phyloP scores from a whole-genome alignment of 2,797 vertebrate species.

The Australoheros facetus region DNA sequence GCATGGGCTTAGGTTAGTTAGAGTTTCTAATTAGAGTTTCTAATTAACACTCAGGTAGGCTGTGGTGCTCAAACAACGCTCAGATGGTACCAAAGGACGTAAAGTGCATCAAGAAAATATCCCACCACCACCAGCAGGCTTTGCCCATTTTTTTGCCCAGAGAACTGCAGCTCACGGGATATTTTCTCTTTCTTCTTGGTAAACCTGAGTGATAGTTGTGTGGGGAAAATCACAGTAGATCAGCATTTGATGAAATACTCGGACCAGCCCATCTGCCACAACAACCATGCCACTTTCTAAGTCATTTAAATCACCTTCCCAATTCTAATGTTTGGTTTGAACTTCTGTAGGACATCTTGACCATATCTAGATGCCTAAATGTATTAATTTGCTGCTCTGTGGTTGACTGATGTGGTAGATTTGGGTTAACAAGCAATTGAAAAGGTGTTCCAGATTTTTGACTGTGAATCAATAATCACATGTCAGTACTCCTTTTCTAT shows the following conservation, averaged over 20 bases:
- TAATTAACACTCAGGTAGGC: too few relatives aligned
- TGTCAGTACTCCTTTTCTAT: too few relatives aligned
- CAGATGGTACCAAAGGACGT: background rate
- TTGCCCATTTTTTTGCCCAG: background rate
- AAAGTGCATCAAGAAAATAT: background rate
- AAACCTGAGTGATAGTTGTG: background rate
- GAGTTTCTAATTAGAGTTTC: too few relatives aligned
- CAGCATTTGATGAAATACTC: background rate
- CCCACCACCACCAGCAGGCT: background rate
- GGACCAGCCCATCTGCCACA: background rate
- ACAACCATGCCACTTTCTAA: background rate
- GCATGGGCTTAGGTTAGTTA: too few relatives aligned
- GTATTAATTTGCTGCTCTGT: too few relatives aligned
- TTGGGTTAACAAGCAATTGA: too few relatives aligned
- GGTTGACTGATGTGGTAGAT: too few relatives aligned
- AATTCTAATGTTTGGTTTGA: background rate
- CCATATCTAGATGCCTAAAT: too few relatives aligned
- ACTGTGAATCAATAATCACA: too few relatives aligned
- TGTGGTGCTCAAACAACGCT: background rate
- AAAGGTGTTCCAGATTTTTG: too few relatives aligned
- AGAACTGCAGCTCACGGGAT: background rate
- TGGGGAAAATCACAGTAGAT: background rate
- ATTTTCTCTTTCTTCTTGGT: fast-evolving
- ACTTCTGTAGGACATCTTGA: background rate
- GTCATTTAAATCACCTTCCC: background rate